Base-by-base conservation (phyloP, 2,888 invertebrate species). In the Gastracanthus pulcherrimus region DNA sequence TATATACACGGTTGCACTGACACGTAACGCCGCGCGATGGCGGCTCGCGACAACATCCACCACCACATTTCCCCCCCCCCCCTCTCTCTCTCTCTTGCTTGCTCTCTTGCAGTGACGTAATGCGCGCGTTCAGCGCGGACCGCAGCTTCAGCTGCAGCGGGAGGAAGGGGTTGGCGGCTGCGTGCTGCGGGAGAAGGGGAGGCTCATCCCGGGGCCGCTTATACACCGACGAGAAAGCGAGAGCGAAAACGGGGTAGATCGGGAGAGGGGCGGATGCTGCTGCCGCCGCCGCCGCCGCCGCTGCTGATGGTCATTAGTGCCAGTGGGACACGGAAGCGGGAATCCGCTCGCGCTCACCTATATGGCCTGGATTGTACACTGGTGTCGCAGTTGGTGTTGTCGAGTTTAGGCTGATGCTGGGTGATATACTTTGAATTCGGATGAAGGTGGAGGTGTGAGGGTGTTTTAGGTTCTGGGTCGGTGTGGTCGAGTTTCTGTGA, bases 221-320 rank as follows among this genome's bases (percentile, higher is more conserved):
- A n/a, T n/a, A n/a, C n/a, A n/a, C n/a, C n/a, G n/a, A n/a, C n/a
- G 64, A 41, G 48, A 19, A 26, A 34, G 75, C 29, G 26, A 34
- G 48, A 11, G 67, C 41, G 41, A 58, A n/a, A 66, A 16, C 48
- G 64, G 38, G 69, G 48, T n/a, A n/a, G n/a, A n/a, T n/a, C n/a
- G n/a, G n/a, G n/a, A n/a, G n/a, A n/a, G n/a, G n/a, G n/a, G 19
- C 1, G 23, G 55, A 36, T n/a, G n/a, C n/a, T n/a, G n/a, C n/a
- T n/a, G n/a, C n/a, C n/a, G n/a, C n/a, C n/a, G n/a, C n/a, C n/a
- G n/a, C n/a, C 6, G 31, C 13, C 86, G 85, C 84, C 87, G 19
- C 36, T 85, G 84, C n/a, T n/a, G n/a, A n/a, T 85, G 86, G 88
- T 89, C 89, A 89, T 89, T 89, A 89, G 89, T 89, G 89, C 88